Conservation (phyloP, 2,888 invertebrate species). For the Idaea straminata region DNA sequence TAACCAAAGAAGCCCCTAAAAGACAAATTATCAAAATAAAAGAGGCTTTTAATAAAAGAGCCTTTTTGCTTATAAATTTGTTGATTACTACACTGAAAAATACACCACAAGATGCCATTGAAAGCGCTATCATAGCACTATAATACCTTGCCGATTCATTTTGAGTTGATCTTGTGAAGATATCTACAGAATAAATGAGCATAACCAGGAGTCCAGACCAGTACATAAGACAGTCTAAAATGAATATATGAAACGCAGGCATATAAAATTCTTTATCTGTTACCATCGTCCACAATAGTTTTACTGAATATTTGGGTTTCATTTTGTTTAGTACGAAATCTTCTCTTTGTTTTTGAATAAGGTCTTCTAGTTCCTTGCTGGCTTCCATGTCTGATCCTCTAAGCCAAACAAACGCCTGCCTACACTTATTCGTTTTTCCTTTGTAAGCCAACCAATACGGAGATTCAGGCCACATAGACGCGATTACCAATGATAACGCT, state of each 20-base stretch:
- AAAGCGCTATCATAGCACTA: slow-evolving; percentile 12
- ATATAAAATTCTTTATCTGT: slow-evolving; percentile 16
- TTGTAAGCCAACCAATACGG: slow-evolving; percentile 28
- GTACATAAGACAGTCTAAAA: slow-evolving; percentile 13
- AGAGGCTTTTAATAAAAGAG: slow-evolving; percentile 8
- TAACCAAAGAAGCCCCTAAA: slow-evolving; percentile 6
- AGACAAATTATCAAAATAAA: slow-evolving; percentile 4
- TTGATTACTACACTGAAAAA: slow-evolving; percentile 6
- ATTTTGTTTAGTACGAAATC: not conserved
- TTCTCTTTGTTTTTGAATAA: slow-evolving; percentile 24
- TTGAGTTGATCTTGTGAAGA: slow-evolving; percentile 11
- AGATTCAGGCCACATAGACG: slow-evolving; percentile 26
- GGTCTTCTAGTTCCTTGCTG: slow-evolving; percentile 24
- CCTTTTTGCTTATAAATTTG: slow-evolving; percentile 10
- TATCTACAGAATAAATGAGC: slow-evolving; percentile 14
- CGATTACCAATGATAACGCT: slow-evolving; percentile 14
- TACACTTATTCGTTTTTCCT: slow-evolving; percentile 27
- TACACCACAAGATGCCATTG: slow-evolving; percentile 9
- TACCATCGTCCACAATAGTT: slow-evolving; percentile 11
- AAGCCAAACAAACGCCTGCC: slow-evolving; percentile 24
- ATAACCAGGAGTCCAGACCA: slow-evolving; percentile 16
- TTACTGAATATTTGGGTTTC: not conserved
- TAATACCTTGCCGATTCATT: slow-evolving; percentile 12
- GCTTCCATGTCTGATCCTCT: slow-evolving; percentile 24
- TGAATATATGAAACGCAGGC: slow-evolving; percentile 14